A percentile compares a stretch with the other conserved stretches of the same genome.
Conservation (phyloP, 2,888 invertebrate species). For the Branchinecta sandiegonensis region DNA sequence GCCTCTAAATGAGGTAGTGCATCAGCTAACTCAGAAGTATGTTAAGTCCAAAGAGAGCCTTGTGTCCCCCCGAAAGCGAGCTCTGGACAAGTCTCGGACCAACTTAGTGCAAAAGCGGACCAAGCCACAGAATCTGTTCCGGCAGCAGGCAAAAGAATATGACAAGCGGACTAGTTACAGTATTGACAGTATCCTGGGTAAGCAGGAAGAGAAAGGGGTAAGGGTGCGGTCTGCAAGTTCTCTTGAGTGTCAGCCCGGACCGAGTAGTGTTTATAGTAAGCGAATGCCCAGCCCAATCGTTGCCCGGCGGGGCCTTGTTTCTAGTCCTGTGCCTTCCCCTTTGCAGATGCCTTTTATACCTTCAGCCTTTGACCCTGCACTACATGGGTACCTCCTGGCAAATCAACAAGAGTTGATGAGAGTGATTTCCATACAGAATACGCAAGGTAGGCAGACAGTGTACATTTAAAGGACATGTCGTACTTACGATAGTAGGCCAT, state of each 20-base stretch:
- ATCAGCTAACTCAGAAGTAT: not conserved
- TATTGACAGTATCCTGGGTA: constrained; percentile 23
- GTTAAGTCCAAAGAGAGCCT: not conserved
- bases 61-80: constrained; percentile 11
- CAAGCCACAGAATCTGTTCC: constrained; percentile 1
- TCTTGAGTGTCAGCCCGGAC: not conserved
- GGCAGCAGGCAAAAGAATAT: constrained; percentile 21
- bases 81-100: not conserved
- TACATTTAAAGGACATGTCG: too few species aligned
- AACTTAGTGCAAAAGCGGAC: constrained; percentile 15
- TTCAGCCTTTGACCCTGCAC: constrained; percentile 5
- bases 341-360: constrained; percentile 10
- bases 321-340: constrained; percentile 12
- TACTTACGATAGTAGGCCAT: too few species aligned
- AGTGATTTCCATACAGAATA: constrained; percentile 3
- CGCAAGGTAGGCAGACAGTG: not conserved
- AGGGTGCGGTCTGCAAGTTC: not conserved
- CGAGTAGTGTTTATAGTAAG: constrained; percentile 7
- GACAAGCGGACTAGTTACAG: constrained; percentile 23
- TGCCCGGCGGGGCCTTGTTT: not conserved
- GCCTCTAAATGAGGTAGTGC: not conserved
- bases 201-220: constrained; percentile 1
- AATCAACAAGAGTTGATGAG: constrained; percentile 13
- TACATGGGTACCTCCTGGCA: not conserved
- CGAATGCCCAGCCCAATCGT: constrained; percentile 7